Evolutionary conservation across 2,113 vertebrate genomes (phyloP).

Genomic region (Atrichornis clamosus): DNA sequence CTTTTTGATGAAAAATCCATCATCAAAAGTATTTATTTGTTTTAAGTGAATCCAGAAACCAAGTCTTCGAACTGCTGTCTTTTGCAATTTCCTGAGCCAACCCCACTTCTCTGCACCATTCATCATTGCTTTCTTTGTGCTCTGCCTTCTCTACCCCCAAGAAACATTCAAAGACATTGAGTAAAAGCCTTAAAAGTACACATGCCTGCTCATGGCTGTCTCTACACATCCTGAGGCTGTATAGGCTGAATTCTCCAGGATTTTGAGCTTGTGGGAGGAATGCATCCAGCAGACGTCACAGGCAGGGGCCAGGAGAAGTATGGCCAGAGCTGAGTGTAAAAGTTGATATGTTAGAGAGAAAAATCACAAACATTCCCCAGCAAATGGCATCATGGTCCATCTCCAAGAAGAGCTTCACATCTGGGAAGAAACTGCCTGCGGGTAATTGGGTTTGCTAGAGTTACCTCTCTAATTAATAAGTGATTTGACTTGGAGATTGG

Average conservation of each 20-base stretch:
- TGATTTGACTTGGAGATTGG: constrained; percentile 81
- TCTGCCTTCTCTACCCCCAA: background rate
- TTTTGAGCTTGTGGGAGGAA: background rate
- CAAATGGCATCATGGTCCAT: constrained; percentile 50
- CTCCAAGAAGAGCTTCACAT: constrained; percentile 67
- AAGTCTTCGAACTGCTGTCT: background rate
- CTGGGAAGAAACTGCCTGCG: constrained; percentile 69
- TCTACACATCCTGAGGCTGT: background rate
- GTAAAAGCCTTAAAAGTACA: background rate
- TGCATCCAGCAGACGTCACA: background rate
- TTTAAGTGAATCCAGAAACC: constrained; percentile 39
- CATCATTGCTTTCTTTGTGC: constrained; percentile 11
- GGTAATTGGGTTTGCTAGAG: constrained; percentile 75
- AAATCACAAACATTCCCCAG: constrained; percentile 27
- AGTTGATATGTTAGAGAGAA: background rate
- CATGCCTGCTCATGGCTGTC: background rate
- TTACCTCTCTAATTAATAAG: constrained; percentile 81
- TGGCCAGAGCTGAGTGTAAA: background rate
- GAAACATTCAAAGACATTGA: constrained; percentile 2
- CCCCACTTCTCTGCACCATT: background rate
- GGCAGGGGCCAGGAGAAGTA: background rate
- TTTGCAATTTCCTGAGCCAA: constrained; percentile 41
- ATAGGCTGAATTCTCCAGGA: background rate
- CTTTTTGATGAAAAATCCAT: background rate
- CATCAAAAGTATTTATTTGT: background rate